Evolutionary conservation across 2,888 invertebrate species (phyloP), one percentile per base, ranked within the genome.

Genomic region (Anagyrus pseudococci): DNA sequence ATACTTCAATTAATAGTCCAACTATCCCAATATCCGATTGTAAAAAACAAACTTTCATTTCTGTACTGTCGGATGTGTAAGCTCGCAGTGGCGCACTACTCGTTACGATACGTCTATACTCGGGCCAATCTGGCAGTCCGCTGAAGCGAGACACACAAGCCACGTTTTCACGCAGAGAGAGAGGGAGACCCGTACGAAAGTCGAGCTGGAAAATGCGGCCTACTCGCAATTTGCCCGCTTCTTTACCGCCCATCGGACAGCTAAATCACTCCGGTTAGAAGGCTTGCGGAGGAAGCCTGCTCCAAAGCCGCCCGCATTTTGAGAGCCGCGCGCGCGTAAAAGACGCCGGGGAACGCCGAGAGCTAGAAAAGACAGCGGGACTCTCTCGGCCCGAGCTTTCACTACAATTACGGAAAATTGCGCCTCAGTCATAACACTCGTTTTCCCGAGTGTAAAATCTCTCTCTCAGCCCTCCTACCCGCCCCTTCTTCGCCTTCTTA

Each of bases 331-430:
- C 7, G 25, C 20, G 33, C 33, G 23, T 3, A 56, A 33, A 25
- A 15, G 20, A 26, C 20, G 19, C 23, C 17, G 26, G 7, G 13
- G 13, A 19, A 33, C 10, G 29, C 10, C 23, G 19, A 26, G 20
- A 7, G 20, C 20, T 22, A 33, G n/a, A 17, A 54, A 40, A 60
- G 59, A 40, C 26, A 53, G 54, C 66, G 57, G 63, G 62, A 63
- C 67, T 15, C n/a, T 13, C 41, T 41, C 41, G 4, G 19, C 13
- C 6, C 67, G 68, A 74, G 75, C 77, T 79, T 79, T 79, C 77
- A 75, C 78, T 74, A 74, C 73, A 75, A 77, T 79, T 79, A 77
- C 72, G 75, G 75, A 72, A 78, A 78, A 78, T 79, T 77, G 75
- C 73, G 25, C 70, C 64, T 69, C 64, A 70, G 69, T 73, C 72